Evolutionary conservation across 2,797 vertebrate genomes (phyloP).

Genomic region (Dryobates pubescens): DNA sequence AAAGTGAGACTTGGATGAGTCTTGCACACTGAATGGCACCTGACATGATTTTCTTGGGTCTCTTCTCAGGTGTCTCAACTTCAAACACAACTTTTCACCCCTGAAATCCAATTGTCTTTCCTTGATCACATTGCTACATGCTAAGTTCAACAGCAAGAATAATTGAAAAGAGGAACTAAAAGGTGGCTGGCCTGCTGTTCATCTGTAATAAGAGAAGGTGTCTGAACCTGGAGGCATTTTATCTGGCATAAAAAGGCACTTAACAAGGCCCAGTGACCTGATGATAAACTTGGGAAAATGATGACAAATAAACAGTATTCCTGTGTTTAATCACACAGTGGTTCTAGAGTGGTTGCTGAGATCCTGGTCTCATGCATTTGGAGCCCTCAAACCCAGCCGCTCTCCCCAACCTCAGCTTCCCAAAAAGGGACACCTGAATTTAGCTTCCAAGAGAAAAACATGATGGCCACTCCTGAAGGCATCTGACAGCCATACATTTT

Average conservation of each 20-base stretch:
- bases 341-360: not conserved
- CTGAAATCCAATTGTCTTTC: not conserved
- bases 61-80: not conserved
- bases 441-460: not conserved
- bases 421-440: not conserved
- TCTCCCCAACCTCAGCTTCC: fast-evolving
- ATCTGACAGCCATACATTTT: not conserved
- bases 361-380: not conserved
- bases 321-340: fast-evolving
- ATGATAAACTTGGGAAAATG: not conserved
- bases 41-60: not conserved
- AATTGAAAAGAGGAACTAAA: not conserved
- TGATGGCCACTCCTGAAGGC: not conserved
- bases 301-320: not conserved
- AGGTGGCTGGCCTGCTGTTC: not conserved
- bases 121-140: not conserved
- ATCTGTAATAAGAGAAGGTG: not conserved
- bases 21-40: not conserved
- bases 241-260: not conserved
- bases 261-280: not conserved
- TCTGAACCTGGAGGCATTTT: not conserved
- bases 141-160: not conserved
- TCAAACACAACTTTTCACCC: not conserved
- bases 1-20: not conserved
- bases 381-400: not conserved